These are phyloP conservation scores for Syrrhaptes paradoxus DNA, from an alignment of 2,113 vertebrate species.

Conservation along the genomic window DNA sequence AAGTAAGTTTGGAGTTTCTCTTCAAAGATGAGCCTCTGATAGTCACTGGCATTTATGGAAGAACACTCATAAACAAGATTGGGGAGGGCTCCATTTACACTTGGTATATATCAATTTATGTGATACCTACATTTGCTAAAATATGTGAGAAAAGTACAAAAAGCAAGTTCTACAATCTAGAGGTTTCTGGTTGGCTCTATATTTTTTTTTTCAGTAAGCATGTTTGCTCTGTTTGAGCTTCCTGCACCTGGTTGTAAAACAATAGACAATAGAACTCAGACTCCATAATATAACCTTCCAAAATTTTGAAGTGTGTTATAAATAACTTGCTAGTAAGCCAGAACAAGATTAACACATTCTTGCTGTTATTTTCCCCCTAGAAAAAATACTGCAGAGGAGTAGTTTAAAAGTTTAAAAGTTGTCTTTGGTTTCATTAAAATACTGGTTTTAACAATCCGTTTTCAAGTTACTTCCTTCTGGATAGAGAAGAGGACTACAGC, in stretches of 20 bases:
- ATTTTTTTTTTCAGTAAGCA: neutral
- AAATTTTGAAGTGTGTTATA: conserved; percentile 53
- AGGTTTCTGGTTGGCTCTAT: neutral
- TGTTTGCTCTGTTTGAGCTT: conserved; percentile 53
- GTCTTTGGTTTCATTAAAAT: neutral
- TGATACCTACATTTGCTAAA: neutral
- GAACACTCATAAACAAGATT: neutral
- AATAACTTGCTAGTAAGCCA: conserved; percentile 50
- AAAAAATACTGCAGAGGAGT: neutral
- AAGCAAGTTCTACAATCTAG: neutral
- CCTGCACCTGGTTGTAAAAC: conserved; percentile 72
- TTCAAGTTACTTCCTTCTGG: neutral
- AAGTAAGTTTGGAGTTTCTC: neutral
- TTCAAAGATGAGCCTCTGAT: neutral
- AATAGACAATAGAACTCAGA: conserved; percentile 66
- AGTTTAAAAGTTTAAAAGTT: neutral
- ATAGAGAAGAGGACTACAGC: neutral
- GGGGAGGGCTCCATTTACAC: neutral
- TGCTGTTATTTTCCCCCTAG: conserved; percentile 10
- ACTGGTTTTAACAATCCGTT: neutral
- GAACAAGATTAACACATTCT: conserved; percentile 34
- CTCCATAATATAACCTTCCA: conserved; percentile 23
- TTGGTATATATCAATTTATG: neutral
- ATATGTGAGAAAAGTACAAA: neutral
- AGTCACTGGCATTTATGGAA: neutral